These are phyloP conservation scores for Notolabrus celidotus DNA, from an alignment of 2,797 vertebrate species.

Conservation along the genomic window DNA sequence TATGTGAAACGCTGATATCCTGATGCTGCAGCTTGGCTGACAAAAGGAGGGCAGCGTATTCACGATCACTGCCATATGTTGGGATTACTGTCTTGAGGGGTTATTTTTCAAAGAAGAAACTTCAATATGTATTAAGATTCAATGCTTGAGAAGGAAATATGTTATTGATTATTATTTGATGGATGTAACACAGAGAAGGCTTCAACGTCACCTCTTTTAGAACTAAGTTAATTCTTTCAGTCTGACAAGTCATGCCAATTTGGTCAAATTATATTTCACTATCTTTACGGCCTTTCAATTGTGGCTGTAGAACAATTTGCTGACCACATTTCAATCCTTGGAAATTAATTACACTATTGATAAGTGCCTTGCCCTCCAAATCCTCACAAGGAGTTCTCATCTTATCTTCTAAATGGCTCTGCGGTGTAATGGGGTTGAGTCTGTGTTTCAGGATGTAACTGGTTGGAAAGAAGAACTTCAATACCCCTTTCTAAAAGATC, in stretches of 20 bases:
- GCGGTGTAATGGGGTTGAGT: conserved; percentile 38
- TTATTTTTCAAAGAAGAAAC: conserved; percentile 30
- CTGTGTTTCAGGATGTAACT: conserved; percentile 42
- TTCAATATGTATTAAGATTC: conserved; percentile 14
- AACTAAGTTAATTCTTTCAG: conserved; percentile 16
- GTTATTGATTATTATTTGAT: conserved; percentile 44
- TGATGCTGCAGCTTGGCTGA: conserved; percentile 4
- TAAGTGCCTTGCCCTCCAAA: conserved; percentile 51
- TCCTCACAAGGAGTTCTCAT: conserved; percentile 39
- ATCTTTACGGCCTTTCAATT: conserved; percentile 44
- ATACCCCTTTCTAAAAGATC: conserved; percentile 39
- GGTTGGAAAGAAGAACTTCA: conserved; percentile 32
- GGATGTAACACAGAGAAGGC: conserved; percentile 29
- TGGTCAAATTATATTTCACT: conserved; percentile 36
- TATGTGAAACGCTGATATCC: conserved; percentile 25
- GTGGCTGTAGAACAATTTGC: conserved; percentile 31
- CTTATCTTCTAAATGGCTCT: conserved; percentile 50
- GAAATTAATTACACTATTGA: conserved; percentile 58
- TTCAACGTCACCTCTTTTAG: conserved; percentile 21
- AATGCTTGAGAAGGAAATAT: conserved; percentile 6
- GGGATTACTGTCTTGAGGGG: conserved; percentile 12
- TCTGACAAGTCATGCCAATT: conserved; percentile 41
- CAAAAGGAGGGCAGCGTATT: conserved; percentile 14
- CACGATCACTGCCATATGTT: conserved; percentile 22
- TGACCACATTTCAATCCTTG: conserved; percentile 30